Conservation (phyloP, 2,888 invertebrate species). For the Polyploca ridens region DNA sequence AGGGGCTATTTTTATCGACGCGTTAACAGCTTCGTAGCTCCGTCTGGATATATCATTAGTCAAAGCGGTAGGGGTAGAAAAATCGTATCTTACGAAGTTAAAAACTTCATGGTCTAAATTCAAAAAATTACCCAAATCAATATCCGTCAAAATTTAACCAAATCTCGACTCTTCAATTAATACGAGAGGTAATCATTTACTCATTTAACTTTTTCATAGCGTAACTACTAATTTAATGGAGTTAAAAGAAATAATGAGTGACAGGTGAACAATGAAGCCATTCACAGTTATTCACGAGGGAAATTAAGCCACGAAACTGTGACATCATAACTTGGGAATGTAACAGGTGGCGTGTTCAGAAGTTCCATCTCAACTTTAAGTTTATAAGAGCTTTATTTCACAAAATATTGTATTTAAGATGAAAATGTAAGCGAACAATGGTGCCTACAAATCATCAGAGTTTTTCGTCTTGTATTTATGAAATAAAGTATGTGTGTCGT, state of each 20-base stretch:
- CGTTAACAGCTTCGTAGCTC: too few species aligned
- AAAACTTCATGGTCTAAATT: not conserved
- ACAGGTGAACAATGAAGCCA: not conserved
- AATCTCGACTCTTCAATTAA: too few species aligned
- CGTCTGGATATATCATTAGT: too few species aligned
- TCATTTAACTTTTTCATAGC: not conserved
- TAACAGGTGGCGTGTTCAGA: not conserved
- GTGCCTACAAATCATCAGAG: not conserved
- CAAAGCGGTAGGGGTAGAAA: too few species aligned
- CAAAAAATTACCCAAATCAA: not conserved
- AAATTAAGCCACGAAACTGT: not conserved
- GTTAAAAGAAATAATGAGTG: constrained; percentile 4
- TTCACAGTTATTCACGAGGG: constrained; percentile 7
- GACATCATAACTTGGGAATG: not conserved
- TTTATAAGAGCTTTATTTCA: constrained; percentile 3
- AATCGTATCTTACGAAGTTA: too few species aligned
- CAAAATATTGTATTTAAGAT: not conserved
- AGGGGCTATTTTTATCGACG: too few species aligned
- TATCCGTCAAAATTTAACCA: too few species aligned
- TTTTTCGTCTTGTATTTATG: not conserved
- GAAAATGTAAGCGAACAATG: not conserved
- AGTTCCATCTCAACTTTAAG: not conserved
- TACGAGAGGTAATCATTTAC: not conserved
- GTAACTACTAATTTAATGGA: not conserved
- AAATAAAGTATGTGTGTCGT: not conserved